Evolutionary conservation across 1,140 invertebrate species (phyloP), one percentile per base, ranked within the genome.

Genomic region (Zaprionus gabonicus): DNA sequence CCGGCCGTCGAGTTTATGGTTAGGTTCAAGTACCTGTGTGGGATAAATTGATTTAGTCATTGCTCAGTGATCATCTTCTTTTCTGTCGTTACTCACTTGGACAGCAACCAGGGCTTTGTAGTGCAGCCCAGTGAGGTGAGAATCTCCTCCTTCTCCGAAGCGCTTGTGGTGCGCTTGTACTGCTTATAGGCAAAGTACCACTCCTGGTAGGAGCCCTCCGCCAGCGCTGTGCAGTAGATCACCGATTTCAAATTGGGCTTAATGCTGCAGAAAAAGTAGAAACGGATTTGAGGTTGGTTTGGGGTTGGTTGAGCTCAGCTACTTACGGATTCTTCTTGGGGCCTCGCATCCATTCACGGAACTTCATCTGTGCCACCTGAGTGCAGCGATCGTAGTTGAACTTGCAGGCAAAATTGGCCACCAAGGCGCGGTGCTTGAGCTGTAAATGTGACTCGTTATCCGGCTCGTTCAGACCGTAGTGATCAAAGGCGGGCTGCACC

Each of bases 121-220:
- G 95, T 94, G 80, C 95, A 95, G 2, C 94, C 95, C 1, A 95
- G 93, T 2, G 95, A 93, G 0, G 93, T 90, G 0, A 95, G 87
- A n/a, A 95, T 95, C n/a, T 95, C 93, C 13, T 94, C 93, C 92
- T 95, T 94, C 64, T 95, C 94, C 0, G 94, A 93, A 0, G 94
- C 93, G 65, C 94, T 94, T 38, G 94, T 92, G 0, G 94, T 93
- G 0, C 90, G 75, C 53, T 93, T 91, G 76, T 95, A 95, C 36
- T 92, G 91, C 4, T 94, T 66, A 82, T 93, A 94, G 13, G 95
- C 84, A 67, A 94, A 95, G 1, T 94, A 58, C 93, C 94, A 95
- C 77, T 95, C 94, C 3, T 90, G 74, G 6, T 82, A 82, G 20
- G 91, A 88, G 2, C 94, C 95, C 46, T 94, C 67, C 31, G 93